Evolutionary conservation across 2,888 invertebrate species (phyloP).

Genomic region (Sesamia inferens): DNA sequence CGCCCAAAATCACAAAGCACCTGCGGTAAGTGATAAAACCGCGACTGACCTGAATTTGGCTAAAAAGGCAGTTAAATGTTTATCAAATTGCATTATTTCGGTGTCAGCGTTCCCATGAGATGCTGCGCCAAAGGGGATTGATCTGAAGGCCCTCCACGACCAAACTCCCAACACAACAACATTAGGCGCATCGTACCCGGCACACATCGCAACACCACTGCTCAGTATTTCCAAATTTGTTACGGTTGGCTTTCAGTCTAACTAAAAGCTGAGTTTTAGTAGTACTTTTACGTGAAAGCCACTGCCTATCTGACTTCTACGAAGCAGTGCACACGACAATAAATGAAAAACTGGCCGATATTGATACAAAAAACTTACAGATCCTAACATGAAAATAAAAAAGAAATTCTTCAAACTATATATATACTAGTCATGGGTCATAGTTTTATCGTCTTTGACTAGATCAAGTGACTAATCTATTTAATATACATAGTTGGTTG

Average conservation of each 20-base stretch:
- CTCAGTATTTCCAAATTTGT: too few relatives aligned
- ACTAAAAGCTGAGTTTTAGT: background rate
- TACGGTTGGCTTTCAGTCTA: background rate
- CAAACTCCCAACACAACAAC: too few relatives aligned
- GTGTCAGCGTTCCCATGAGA: conserved; percentile 16
- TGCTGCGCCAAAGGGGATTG: too few relatives aligned
- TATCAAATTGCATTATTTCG: conserved; percentile 36
- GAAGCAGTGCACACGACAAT: background rate
- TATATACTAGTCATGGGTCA: background rate
- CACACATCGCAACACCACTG: too few relatives aligned
- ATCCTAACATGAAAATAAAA: background rate
- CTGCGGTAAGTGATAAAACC: conserved; percentile 16
- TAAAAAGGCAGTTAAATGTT: conserved; percentile 29
- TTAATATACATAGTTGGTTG: background rate
- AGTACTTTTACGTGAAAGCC: background rate
- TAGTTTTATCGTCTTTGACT: background rate
- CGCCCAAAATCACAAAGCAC: conserved; percentile 19
- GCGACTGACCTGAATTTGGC: conserved; percentile 24
- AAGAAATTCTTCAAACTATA: background rate
- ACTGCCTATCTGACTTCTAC: too few relatives aligned
- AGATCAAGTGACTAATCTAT: background rate
- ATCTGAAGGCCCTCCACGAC: too few relatives aligned
- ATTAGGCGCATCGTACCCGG: too few relatives aligned
- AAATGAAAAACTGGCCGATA: background rate
- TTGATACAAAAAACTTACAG: background rate